Evolutionary conservation across 2,113 vertebrate genomes (phyloP), one percentile per base, ranked within the genome.

Genomic region (Plectropomus leopardus): DNA sequence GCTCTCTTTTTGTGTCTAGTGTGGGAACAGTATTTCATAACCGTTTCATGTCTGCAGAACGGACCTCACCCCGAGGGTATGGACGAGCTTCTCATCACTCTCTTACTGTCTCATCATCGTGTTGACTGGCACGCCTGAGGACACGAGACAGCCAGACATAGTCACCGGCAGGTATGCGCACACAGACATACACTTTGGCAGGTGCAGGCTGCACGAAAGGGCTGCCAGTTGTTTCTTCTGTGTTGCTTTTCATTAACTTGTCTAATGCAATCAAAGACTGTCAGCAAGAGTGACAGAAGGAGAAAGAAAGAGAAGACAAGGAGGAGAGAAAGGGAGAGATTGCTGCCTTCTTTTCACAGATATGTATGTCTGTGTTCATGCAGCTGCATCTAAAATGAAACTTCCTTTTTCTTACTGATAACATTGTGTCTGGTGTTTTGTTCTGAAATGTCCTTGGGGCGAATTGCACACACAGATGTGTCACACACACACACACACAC

Each of bases 241-340:
- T 89, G 86, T 83, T 89, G 89, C 90, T 90, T 93, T 93, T 93
- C 89, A 93, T 92, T 91, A 92, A 89, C 88, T 88, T 92, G 93
- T 94, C 93, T 87, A 66, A 82, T 86, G 59, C 77, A 91, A 92
- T 92, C 90, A 92, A 90, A 90, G 91, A 86, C 80, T 91, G 90
- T 92, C 90, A 93, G 82, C 70, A 72, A 60, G 90, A 88, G 75
- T 89, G 85, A 89, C 84, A 80, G 77, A 76, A 40, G 32, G 70
- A 73, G 83, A 82, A 75, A 85, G 86, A 78, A 77, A 68, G 36
- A 51, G 44, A 79, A 61, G 82, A 76, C 57, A 75, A 69, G 45
- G 7, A 66, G 48, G 17, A 73, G 61, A 69, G 24, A 76, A 17
- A 17, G 44, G 11, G n/a, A 69, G 36, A 74, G 48, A 69, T 72